These are phyloP conservation scores for Mnemiopsis leidyi DNA, from an alignment of 37 sponge, comb jelly and placozoan genomes.

Conservation along the genomic window DNA sequence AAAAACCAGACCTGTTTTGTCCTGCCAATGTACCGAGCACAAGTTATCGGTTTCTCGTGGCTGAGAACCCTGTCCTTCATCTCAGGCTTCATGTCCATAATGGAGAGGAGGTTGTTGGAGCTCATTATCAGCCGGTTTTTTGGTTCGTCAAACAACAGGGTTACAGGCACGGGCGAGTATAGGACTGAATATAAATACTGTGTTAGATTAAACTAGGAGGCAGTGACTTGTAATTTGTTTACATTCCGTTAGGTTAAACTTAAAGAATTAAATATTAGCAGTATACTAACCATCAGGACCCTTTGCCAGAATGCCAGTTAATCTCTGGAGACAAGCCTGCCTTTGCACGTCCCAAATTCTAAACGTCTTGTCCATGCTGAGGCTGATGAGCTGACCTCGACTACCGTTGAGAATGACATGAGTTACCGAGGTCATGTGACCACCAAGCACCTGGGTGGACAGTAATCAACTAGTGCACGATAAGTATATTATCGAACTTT, in stretches of 20 bases:
- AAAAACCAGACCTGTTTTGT: constrained; percentile 4
- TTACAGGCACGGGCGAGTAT: constrained; percentile 47
- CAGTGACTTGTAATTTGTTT: neutral
- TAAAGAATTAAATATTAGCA: neutral
- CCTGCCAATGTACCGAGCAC: constrained; percentile 52
- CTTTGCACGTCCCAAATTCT: constrained; percentile 64
- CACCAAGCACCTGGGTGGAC: constrained; percentile 13
- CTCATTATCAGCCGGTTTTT: constrained; percentile 30
- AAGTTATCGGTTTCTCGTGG: constrained; percentile 66
- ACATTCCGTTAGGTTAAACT: neutral
- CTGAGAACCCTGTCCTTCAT: constrained; percentile 65
- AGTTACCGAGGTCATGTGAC: constrained; percentile 65
- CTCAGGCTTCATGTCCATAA: constrained; percentile 66
- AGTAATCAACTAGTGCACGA: too few species aligned
- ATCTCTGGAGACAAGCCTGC: constrained; percentile 63
- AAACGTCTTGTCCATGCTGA: constrained; percentile 62
- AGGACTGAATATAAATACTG: too few species aligned
- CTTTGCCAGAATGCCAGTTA: constrained; percentile 64
- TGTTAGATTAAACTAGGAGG: too few species aligned
- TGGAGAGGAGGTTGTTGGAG: constrained; percentile 61
- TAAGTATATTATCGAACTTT: too few species aligned
- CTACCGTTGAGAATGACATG: constrained; percentile 64
- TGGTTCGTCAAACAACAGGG: constrained; percentile 60
- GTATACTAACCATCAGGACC: constrained; percentile 65
- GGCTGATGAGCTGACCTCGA: constrained; percentile 64